These are phyloP conservation scores for Agelastica alni DNA, from an alignment of 2,888 invertebrate genomes.

Conservation along the genomic window DNA sequence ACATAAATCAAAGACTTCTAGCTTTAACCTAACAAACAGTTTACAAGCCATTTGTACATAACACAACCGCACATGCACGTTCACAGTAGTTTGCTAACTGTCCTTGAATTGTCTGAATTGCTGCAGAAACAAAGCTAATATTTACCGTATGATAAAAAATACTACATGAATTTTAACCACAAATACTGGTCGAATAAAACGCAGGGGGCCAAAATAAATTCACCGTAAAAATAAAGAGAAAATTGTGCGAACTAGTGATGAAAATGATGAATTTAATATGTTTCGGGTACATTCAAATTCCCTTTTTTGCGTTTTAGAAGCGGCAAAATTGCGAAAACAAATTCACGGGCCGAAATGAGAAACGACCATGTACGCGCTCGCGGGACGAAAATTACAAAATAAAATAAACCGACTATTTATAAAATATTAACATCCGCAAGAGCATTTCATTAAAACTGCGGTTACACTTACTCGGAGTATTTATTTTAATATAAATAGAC, in stretches of 20 bases:
- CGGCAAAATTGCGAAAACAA: slow-evolving; percentile 26
- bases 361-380: slow-evolving; percentile 12
- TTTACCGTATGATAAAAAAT: too few relatives aligned
- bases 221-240: slow-evolving; percentile 16
- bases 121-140: too few relatives aligned
- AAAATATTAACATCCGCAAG: slow-evolving; percentile 31
- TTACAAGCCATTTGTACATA: too few relatives aligned
- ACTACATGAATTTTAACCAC: too few relatives aligned
- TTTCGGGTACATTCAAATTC: slow-evolving; percentile 6
- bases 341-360: slow-evolving; percentile 20
- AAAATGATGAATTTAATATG: slow-evolving; percentile 23
- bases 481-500: too few relatives aligned
- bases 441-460: slow-evolving; percentile 27
- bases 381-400: slow-evolving; percentile 25
- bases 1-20: too few relatives aligned
- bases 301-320: slow-evolving; percentile 22
- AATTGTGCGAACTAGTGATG: slow-evolving; percentile 19
- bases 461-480: slow-evolving; percentile 19
- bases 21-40: too few relatives aligned
- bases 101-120: too few relatives aligned
- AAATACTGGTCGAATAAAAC: too few relatives aligned
- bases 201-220: too few relatives aligned
- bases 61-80: too few relatives aligned
- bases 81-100: too few relatives aligned
- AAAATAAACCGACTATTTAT: slow-evolving; percentile 28